Base-by-base conservation (phyloP, 2,888 invertebrate genomes). In the Punctoribates punctum region DNA sequence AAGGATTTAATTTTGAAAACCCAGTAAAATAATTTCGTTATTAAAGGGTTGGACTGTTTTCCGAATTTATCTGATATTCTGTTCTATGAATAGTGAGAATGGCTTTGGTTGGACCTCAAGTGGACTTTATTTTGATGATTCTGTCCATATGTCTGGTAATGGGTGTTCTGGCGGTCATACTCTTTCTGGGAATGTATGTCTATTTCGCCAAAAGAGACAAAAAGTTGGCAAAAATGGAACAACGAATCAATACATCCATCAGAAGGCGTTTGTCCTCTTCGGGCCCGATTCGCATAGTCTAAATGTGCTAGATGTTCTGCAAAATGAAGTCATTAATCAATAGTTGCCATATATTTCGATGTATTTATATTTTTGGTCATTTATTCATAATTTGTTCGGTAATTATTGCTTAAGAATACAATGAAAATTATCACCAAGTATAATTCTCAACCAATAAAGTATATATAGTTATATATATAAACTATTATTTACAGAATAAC, bases 181-280 rank as follows among this genome's bases (percentile, higher is more conserved):
- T 72, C 23, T 72, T 72, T 27, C 4, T 72, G 72, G 46, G 25
- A 72, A 72, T 72, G 72, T 72, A 72, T 72, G 72, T 72, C 72
- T 72, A 72, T 25, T 72, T 48, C 17, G 20, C 72, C 17, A 72
- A 72, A 48, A n/a, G 72, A 15, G 72, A 72, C 9, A 72, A 72
- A 48, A 2, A n/a, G 6, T 42, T 72, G 5, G 46, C 46, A 15
- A 11, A 20, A 48, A 23, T 2, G 20, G 38, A 42, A 67, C 65
- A 67, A 11, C 38, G 29, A 38, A 13, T 67, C 9, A 72, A 72
- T 72, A 6, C 15, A 25, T 72, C 72, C 15, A 46, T 72, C 5
- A 72, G 38, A 42, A 3, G 72, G 15, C 72, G 48, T 13, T 27
- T 48, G 42, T 72, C 72, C 11, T 8, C 46, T 9, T 25, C 72